These are phyloP conservation scores for Seriola quinqueradiata DNA, from an alignment of 2,113 vertebrate species.

Conservation along the genomic window DNA sequence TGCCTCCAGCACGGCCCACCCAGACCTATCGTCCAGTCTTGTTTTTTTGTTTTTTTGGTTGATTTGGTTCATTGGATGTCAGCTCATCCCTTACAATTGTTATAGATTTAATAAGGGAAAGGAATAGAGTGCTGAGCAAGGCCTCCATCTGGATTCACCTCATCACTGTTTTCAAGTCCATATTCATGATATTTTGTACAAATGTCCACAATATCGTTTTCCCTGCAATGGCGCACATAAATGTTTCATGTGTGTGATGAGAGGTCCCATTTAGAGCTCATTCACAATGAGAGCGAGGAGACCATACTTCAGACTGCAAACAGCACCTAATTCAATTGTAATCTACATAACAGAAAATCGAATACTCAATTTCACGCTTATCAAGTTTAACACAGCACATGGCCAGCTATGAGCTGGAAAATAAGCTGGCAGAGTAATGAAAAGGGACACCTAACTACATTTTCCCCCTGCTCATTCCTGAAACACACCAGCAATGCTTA, in stretches of 20 bases:
- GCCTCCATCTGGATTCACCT: slow-evolving; percentile 11
- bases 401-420: background rate
- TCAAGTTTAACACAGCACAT: slow-evolving; percentile 37
- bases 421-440: slow-evolving; percentile 2
- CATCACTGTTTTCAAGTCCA: background rate
- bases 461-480: background rate
- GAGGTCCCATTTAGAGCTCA: background rate
- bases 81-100: background rate
- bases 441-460: background rate
- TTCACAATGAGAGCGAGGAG: slow-evolving; percentile 2
- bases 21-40: too few relatives aligned
- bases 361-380: slow-evolving; percentile 49
- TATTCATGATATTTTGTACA: background rate
- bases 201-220: background rate
- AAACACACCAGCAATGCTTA: slow-evolving; percentile 3
- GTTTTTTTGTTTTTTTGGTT: too few relatives aligned
- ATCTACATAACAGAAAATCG: slow-evolving; percentile 43
- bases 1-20: too few relatives aligned
- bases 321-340: slow-evolving; percentile 35
- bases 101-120: slow-evolving; percentile 3
- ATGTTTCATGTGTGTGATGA: background rate
- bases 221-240: background rate
- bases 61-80: too few relatives aligned
- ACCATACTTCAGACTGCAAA: slow-evolving; percentile 6
- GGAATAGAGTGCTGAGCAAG: background rate